Evolutionary conservation across 2,113 vertebrate species (phyloP).

Genomic region (Emydocephalus ijimae): DNA sequence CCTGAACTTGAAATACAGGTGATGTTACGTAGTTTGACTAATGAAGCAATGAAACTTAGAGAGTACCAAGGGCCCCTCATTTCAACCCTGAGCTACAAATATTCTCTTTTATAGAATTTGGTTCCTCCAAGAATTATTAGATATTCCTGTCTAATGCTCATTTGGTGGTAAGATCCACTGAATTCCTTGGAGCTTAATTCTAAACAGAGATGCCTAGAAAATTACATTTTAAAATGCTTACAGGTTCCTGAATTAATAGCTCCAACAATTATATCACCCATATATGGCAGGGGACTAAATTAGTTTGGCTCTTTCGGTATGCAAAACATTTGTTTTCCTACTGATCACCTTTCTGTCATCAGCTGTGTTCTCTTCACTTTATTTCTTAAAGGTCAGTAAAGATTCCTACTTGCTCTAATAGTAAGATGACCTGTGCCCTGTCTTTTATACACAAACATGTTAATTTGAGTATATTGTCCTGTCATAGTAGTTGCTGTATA

Average conservation of each 20-base stretch:
- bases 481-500: too few relatives aligned
- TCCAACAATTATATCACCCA: not conserved
- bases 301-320: not conserved
- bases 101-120: not conserved
- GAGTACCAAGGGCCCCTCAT: not conserved
- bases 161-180: not conserved
- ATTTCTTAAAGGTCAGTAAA: not conserved
- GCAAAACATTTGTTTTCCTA: not conserved
- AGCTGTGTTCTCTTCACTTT: not conserved
- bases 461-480: not conserved
- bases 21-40: not conserved
- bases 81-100: not conserved
- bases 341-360: not conserved
- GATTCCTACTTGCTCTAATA: not conserved
- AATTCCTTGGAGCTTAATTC: not conserved
- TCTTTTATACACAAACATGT: not conserved
- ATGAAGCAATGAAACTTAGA: not conserved
- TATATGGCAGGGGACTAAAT: not conserved
- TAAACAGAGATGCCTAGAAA: not conserved
- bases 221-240: not conserved
- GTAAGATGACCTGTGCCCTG: not conserved
- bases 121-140: not conserved
- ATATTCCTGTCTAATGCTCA: not conserved
- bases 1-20: not conserved
- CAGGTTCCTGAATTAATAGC: not conserved